Evolutionary conservation across 1,140 invertebrate genomes (phyloP).

Genomic region (Dolichoris vasculosae): DNA sequence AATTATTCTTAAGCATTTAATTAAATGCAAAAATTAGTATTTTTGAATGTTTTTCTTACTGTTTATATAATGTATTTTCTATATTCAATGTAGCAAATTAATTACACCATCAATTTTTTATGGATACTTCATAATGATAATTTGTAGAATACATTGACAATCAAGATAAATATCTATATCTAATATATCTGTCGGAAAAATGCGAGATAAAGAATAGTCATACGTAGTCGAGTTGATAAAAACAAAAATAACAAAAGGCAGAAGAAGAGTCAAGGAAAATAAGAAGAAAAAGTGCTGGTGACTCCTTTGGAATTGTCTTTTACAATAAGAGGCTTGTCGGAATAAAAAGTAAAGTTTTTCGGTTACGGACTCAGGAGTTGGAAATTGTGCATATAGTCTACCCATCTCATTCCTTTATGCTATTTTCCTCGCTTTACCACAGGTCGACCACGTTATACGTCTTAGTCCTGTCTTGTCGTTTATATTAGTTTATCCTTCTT

Average conservation of each 20-base stretch:
- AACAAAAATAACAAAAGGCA: neutral
- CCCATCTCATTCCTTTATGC: neutral
- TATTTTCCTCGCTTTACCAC: neutral
- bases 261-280: neutral
- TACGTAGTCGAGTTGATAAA: neutral
- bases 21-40: too few relatives aligned
- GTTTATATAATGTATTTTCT: too few relatives aligned
- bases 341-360: conserved; percentile 55
- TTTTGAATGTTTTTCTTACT: too few relatives aligned
- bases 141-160: too few relatives aligned
- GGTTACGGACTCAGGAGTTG: conserved; percentile 28
- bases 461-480: neutral
- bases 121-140: too few relatives aligned
- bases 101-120: too few relatives aligned
- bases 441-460: too few relatives aligned
- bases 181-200: neutral
- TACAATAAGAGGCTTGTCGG: conserved; percentile 56
- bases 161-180: too few relatives aligned
- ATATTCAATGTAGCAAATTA: too few relatives aligned
- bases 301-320: conserved; percentile 53
- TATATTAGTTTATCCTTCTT: neutral
- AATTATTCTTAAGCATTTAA: too few relatives aligned
- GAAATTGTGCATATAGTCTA: conserved; percentile 30
- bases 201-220: conserved; percentile 14
- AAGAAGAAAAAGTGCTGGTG: neutral